Evolutionary conservation across 2,113 vertebrate species (phyloP).

Genomic region (Ciconia maguari): DNA sequence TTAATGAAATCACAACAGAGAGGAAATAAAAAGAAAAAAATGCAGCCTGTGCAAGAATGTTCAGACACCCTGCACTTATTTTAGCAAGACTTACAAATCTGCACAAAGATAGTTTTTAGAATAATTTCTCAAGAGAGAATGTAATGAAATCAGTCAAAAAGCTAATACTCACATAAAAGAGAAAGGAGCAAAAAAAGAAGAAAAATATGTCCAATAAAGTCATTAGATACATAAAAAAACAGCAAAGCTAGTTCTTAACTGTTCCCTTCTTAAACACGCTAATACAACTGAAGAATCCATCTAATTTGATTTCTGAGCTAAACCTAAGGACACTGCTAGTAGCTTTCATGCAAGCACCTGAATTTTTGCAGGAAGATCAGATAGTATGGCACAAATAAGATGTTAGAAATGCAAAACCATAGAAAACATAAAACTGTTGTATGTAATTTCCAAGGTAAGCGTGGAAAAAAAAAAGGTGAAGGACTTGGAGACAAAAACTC

Average conservation of each 20-base stretch:
- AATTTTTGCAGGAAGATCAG: neutral
- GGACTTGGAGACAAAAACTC: neutral
- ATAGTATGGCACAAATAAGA: neutral
- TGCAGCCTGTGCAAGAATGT: accelerated
- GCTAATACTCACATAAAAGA: neutral
- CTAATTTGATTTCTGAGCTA: neutral
- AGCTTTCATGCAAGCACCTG: neutral
- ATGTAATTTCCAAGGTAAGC: neutral
- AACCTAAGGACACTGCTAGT: neutral
- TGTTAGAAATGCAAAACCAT: neutral
- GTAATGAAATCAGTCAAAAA: neutral
- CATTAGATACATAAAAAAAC: neutral
- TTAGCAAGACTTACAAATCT: neutral
- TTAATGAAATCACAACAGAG: neutral
- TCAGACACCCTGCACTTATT: neutral
- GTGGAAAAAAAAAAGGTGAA: neutral
- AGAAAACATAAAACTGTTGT: neutral
- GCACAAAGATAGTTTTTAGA: neutral
- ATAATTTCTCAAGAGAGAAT: neutral
- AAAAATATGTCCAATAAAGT: neutral
- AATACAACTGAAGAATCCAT: neutral
- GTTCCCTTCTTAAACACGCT: neutral
- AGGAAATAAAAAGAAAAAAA: too few relatives aligned
- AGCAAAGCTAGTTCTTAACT: neutral
- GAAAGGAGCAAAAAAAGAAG: neutral